Percentiles rank a stretch among this genome's conserved stretches.
Conservation (phyloP, 2,797 vertebrate species). For the Xenentodon cancila region DNA sequence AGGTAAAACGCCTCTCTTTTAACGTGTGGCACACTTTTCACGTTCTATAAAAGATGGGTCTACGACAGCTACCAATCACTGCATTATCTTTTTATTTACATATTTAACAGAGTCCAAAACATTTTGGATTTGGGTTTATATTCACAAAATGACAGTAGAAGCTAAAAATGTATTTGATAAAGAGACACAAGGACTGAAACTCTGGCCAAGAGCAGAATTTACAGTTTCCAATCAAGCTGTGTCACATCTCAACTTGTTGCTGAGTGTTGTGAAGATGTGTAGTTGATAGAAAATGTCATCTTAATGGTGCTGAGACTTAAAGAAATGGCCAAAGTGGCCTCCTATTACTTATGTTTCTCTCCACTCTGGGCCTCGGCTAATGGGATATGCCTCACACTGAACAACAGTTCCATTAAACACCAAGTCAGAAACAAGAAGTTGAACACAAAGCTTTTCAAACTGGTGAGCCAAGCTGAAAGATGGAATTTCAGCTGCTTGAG, state of each 20-base stretch:
- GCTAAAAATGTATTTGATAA: constrained; percentile 35
- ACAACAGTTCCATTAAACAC: constrained; percentile 80
- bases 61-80: too few relatives aligned
- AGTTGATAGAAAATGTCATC: constrained; percentile 5
- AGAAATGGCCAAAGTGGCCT: constrained; percentile 39
- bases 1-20: too few relatives aligned
- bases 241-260: constrained; percentile 37
- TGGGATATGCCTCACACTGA: constrained; percentile 72
- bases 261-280: constrained; percentile 20
- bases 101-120: too few relatives aligned
- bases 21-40: too few relatives aligned
- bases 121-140: too few relatives aligned
- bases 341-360: constrained; percentile 62
- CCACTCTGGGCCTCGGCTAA: constrained; percentile 55
- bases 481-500: constrained; percentile 76
- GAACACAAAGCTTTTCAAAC: constrained; percentile 59
- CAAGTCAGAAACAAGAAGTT: constrained; percentile 74
- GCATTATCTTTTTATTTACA: too few relatives aligned
- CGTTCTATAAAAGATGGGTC: too few relatives aligned
- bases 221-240: constrained; percentile 16
- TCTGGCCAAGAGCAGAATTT: background rate
- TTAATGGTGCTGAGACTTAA: constrained; percentile 29
- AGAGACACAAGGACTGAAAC: constrained; percentile 1
- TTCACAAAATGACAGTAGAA: constrained; percentile 25
- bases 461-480: constrained; percentile 62